Conservation (phyloP, 1,140 invertebrate species). For the Saxidomus purpurata region DNA sequence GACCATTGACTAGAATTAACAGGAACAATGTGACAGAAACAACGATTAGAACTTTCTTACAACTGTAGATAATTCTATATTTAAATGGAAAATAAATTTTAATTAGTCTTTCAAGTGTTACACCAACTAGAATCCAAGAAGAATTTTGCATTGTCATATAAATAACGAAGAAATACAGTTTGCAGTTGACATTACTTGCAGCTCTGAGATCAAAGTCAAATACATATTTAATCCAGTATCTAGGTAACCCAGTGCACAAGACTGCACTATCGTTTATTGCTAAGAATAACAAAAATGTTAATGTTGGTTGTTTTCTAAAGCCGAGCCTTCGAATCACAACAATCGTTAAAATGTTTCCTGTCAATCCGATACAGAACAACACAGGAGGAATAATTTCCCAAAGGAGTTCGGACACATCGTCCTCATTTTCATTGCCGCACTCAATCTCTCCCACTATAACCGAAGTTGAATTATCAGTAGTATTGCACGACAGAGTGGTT, state of each 20-base stretch:
- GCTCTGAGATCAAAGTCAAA: conserved; percentile 73
- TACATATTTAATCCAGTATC: conserved; percentile 71
- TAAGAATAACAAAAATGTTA: conserved; percentile 66
- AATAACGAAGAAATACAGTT: conserved; percentile 75
- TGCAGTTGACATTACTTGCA: conserved; percentile 68
- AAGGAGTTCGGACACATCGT: conserved; percentile 38
- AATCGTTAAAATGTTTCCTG: conserved; percentile 69
- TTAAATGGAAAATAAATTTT: conserved; percentile 73
- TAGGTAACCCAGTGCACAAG: conserved; percentile 70
- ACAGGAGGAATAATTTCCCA: conserved; percentile 68
- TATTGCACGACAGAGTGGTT: background rate
- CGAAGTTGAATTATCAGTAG: background rate
- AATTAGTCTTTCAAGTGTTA: conserved; percentile 76
- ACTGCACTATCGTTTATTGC: conserved; percentile 74
- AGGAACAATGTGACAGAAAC: conserved; percentile 68
- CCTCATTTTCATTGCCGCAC: background rate
- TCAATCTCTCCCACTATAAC: background rate
- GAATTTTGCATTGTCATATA: conserved; percentile 79
- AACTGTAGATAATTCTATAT: conserved; percentile 68
- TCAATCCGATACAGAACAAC: conserved; percentile 68
- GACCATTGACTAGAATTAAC: conserved; percentile 67
- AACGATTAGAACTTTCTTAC: conserved; percentile 29
- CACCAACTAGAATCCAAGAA: conserved; percentile 80
- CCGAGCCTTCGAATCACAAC: conserved; percentile 52
- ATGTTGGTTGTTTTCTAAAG: conserved; percentile 48